Base-by-base conservation (phyloP, 1,140 invertebrate genomes). In the Drosophila arizonae region DNA sequence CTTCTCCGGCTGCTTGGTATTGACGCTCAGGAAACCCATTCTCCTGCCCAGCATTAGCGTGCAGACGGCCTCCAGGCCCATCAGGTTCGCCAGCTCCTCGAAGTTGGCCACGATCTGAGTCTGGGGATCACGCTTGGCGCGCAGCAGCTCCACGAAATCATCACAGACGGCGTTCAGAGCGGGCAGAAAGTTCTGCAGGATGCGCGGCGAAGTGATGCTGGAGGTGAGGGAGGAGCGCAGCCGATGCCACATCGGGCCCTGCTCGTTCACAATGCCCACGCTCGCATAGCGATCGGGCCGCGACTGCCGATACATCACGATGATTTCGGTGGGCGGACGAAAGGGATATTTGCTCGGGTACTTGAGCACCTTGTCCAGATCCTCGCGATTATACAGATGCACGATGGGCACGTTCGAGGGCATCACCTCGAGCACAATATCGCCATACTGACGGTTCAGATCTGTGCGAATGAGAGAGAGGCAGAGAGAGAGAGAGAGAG, bases 11-110 rank as follows among this genome's bases (percentile, higher is more conserved):
- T 94, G 91, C 46, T 79, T 64, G 15, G 79, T 58, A 63, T 94
- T 93, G 3, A 93, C 92, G 56, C 95, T 94, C 15, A 98, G 91
- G 79, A 97, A 97, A 1, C 96, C 96, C 78, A 98, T 93, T 56
- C 97, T 93, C 43, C 95, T 92, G 6, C 96, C 96, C 30, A 97
- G 91, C 91, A 97, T 95, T 62, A 97, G 81, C 0, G 94, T 95
- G 77, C 96, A 97, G 4, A 95, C 95, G 33, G 95, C 95, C 93
- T 98, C 97, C 9, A 97, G 93, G 6, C 96, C 96, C 92, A 97
- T 94, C 73, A 94, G 93, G 82, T 96, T 95, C 3, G 95, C 95
- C 43, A 96, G 93, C 43, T 95, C 94, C 65, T 96, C 95, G 76
- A 97, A 95, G 48, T 94, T 93, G 2, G 79, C 72, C 1, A 96